Base-by-base conservation (phyloP, 2,113 vertebrate species). In the Crocuta crocuta region DNA sequence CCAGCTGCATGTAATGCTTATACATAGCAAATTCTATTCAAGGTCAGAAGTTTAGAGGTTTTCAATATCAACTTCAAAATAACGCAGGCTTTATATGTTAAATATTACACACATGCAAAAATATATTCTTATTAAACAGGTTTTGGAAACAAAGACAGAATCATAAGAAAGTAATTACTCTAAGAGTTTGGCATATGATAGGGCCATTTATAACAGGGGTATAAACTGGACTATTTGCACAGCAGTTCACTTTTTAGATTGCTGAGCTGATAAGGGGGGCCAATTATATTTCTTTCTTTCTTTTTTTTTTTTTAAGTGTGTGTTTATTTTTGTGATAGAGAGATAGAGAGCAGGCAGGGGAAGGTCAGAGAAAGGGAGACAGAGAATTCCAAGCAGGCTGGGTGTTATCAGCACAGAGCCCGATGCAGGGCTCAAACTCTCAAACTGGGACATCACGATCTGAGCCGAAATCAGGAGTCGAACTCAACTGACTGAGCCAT, bases 41-140 rank as follows among this genome's bases (percentile, higher is more conserved):
- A 97, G 97, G 98, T 98, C 97, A 98, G 97, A 98, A 98, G 97
- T 97, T 98, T 94, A 97, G 45, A 70, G 35, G 90, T 97, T 98
- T 98, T 97, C 95, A 94, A 87, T 96, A 97, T 95, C 96, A 97
- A 96, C 92, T 97, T 98, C 95, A 97, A 96, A 96, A 93, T 96
- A 89, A 93, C 70, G 26, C 48, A 96, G 82, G 85, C 81, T 97
- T 93, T 84, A 39, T 73, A 71, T 43, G 21, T 89, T 97, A 97
- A 96, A 78, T 92, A 96, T 68, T 81, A 83, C 17, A 96, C 53
- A 86, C 35, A 89, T 53, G 92, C 90, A 94, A 96, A 96, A 89
- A 43, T 61, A 96, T 55, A 84, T 61, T 97, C 79, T 91, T 82
- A 90, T 66, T 90, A 93, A 81, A 96, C 10, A 89, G 48, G 88